These are phyloP conservation scores for Incurvaria masculella DNA, from an alignment of 2,888 invertebrate genomes.

Conservation along the genomic window DNA sequence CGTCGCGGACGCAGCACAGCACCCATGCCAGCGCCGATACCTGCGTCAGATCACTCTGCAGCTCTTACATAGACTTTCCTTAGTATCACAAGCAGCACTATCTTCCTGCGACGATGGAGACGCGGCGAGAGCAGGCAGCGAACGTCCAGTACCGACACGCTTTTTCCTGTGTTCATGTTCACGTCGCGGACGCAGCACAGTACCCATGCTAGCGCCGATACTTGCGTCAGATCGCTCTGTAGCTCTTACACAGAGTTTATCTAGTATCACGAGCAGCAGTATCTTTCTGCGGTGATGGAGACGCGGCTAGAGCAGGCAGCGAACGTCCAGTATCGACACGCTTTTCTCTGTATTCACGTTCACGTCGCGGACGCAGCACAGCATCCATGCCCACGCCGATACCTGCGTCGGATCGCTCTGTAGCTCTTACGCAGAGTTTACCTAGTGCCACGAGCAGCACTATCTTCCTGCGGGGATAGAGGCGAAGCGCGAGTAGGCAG, in stretches of 20 bases:
- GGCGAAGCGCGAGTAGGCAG: conserved; percentile 61
- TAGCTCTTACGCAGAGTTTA: too few relatives aligned
- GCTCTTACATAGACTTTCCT: too few relatives aligned
- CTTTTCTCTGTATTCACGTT: conserved; percentile 60
- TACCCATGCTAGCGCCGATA: conserved; percentile 60
- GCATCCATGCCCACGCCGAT: conserved; percentile 59
- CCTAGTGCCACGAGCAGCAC: conserved; percentile 66
- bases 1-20: conserved; percentile 60
- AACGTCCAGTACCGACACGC: conserved; percentile 47
- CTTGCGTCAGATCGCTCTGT: too few relatives aligned
- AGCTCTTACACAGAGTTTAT: too few relatives aligned
- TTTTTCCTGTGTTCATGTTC: conserved; percentile 60
- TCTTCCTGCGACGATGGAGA: conserved; percentile 57
- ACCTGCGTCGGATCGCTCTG: too few relatives aligned
- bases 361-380: conserved; percentile 61
- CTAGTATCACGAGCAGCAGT: conserved; percentile 64
- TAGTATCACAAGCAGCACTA: conserved; percentile 65
- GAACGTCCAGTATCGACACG: conserved; percentile 47
- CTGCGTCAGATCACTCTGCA: too few relatives aligned
- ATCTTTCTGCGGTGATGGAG: conserved; percentile 60
- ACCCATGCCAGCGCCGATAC: conserved; percentile 60
- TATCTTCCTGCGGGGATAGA: conserved; percentile 58
- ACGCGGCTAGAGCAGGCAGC: conserved; percentile 60
- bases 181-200: conserved; percentile 62
- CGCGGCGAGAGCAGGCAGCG: conserved; percentile 61